Conservation (phyloP, 2,888 invertebrate species). For the Orchestes rusci region DNA sequence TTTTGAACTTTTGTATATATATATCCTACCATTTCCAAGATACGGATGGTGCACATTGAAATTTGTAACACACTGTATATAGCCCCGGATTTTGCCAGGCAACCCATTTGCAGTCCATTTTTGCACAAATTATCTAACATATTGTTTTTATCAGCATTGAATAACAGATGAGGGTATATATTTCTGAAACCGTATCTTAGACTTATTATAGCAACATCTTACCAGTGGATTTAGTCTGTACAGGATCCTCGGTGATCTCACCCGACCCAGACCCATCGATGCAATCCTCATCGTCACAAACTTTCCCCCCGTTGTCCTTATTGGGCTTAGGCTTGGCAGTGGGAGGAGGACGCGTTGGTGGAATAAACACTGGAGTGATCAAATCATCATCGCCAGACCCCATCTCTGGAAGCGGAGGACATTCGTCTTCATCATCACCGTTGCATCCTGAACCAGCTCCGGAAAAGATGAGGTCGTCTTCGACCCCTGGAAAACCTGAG, state of each 20-base stretch:
- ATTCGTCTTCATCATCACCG: constrained; percentile 89
- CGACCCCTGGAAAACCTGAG: constrained; percentile 67
- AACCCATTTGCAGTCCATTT: too few species aligned
- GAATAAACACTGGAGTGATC: constrained; percentile 87
- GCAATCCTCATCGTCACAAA: constrained; percentile 77
- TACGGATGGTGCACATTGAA: too few species aligned
- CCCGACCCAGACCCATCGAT: constrained; percentile 74
- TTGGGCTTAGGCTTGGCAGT: constrained; percentile 46
- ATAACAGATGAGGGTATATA: too few species aligned
- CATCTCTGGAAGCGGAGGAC: constrained; percentile 73
- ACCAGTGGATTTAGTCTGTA: constrained; percentile 6
- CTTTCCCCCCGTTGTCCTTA: constrained; percentile 34
- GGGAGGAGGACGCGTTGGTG: constrained; percentile 65
- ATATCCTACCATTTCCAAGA: too few species aligned
- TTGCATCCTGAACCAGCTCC: constrained; percentile 88
- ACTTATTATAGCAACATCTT: too few species aligned
- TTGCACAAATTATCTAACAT: too few species aligned
- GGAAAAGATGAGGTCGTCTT: constrained; percentile 87
- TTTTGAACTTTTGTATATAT: too few species aligned
- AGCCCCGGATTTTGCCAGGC: too few species aligned
- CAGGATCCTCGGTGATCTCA: constrained; percentile 56
- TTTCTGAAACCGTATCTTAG: too few species aligned
- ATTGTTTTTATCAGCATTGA: too few species aligned
- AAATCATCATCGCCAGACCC: constrained; percentile 74
- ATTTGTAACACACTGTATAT: too few species aligned